Conservation (phyloP, 1,140 invertebrate species). For the Drosophila nigrodunni region DNA sequence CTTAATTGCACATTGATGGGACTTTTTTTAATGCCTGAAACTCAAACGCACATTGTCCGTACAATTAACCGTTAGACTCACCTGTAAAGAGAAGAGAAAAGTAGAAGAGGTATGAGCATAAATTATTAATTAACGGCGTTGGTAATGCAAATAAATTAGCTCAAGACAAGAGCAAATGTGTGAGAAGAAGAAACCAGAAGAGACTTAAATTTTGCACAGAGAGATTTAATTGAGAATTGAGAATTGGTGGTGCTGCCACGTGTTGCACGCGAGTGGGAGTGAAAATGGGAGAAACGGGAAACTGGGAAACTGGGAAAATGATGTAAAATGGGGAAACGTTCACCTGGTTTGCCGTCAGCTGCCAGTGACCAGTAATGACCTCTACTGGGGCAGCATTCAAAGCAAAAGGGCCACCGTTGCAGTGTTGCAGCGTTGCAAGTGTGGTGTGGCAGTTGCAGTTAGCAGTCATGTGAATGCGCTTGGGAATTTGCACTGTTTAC, state of each 20-base stretch:
- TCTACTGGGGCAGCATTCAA: constrained; percentile 30
- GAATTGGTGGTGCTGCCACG: constrained; percentile 41
- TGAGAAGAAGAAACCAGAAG: constrained; percentile 58
- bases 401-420: constrained; percentile 55
- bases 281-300: constrained; percentile 14
- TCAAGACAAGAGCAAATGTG: constrained; percentile 45
- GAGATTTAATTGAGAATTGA: background rate
- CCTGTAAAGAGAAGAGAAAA: constrained; percentile 55
- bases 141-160: constrained; percentile 75
- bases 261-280: constrained; percentile 65
- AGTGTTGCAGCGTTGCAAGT: constrained; percentile 22
- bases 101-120: constrained; percentile 45
- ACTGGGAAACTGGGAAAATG: background rate
- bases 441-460: constrained; percentile 43
- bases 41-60: constrained; percentile 39
- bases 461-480: constrained; percentile 74
- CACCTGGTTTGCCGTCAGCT: constrained; percentile 25
- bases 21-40: constrained; percentile 38
- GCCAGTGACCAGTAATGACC: constrained; percentile 80
- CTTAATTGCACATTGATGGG: constrained; percentile 28
- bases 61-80: constrained; percentile 70
- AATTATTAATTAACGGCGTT: constrained; percentile 69
- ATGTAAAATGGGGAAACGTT: constrained; percentile 27
- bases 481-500: constrained; percentile 74
- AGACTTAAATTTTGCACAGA: no score